Evolutionary conservation across 1,140 invertebrate species (phyloP).

Genomic region (Drosophila sturtevanti): DNA sequence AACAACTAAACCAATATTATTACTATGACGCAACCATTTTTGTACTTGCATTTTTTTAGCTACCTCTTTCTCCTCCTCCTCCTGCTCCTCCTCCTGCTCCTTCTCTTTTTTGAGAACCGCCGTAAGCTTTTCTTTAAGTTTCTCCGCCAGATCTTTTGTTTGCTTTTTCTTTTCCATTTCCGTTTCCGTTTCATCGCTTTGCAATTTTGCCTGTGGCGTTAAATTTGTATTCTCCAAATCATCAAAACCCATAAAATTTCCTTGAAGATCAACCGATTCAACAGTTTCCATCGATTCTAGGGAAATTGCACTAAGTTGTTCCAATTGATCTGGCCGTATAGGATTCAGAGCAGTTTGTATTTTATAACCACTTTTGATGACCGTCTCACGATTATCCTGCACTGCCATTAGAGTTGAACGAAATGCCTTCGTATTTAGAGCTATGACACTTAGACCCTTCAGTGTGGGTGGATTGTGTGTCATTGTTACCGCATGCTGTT

Average conservation of each 20-base stretch:
- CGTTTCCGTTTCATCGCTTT: neutral
- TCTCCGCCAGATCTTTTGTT: neutral
- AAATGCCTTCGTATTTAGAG: constrained; percentile 47
- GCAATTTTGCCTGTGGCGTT: constrained; percentile 50
- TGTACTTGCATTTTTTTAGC: constrained; percentile 58
- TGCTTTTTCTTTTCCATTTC: constrained; percentile 10
- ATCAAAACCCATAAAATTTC: constrained; percentile 63
- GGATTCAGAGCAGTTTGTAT: constrained; percentile 10
- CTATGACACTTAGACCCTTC: constrained; percentile 46
- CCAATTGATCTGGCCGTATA: neutral
- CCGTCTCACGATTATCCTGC: constrained; percentile 48
- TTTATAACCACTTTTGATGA: constrained; percentile 59
- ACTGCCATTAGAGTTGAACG: constrained; percentile 25
- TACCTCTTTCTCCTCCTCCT: neutral
- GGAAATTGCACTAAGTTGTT: neutral
- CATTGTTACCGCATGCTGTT: neutral
- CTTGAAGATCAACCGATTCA: constrained; percentile 52
- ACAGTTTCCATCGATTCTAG: constrained; percentile 21
- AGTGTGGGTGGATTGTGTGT: constrained; percentile 42
- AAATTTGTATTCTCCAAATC: constrained; percentile 62
- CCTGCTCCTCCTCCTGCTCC: neutral
- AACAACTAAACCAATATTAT: constrained; percentile 4
- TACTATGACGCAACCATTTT: constrained; percentile 50
- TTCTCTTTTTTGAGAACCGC: neutral
- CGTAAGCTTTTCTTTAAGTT: neutral